Conservation (phyloP, 2,888 invertebrate genomes). For the Clitarchus hookeri region DNA sequence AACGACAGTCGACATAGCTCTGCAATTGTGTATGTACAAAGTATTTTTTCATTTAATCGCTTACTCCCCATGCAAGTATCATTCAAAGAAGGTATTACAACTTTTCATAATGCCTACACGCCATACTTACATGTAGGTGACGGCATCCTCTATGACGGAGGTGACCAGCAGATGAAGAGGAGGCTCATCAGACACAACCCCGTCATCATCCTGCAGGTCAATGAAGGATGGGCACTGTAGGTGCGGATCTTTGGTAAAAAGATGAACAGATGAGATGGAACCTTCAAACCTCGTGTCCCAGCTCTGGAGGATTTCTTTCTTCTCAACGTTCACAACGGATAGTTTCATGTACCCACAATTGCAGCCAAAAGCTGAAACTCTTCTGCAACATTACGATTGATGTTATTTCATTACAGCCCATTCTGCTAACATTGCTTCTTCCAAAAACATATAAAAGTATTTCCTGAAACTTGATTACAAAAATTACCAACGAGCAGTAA, state of each 20-base stretch:
- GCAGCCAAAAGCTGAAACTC: slow-evolving; percentile 63
- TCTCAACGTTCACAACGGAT: slow-evolving; percentile 57
- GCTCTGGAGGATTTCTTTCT: slow-evolving; percentile 56
- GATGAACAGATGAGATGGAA: slow-evolving; percentile 60
- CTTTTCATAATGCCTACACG: too few relatives aligned
- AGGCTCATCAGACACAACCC: slow-evolving; percentile 43
- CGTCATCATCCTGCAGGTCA: background rate
- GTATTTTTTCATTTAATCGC: too few relatives aligned
- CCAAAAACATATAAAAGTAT: too few relatives aligned
- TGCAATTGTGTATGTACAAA: too few relatives aligned
- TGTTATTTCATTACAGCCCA: too few relatives aligned
- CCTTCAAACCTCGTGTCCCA: slow-evolving; percentile 61
- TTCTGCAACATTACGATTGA: slow-evolving; percentile 49
- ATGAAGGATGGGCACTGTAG: slow-evolving; percentile 47
- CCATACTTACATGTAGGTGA: slow-evolving; percentile 61
- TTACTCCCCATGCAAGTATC: background rate
- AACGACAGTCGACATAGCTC: too few relatives aligned
- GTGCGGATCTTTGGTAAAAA: slow-evolving; percentile 53
- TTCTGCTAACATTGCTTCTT: too few relatives aligned
- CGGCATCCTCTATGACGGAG: slow-evolving; percentile 61
- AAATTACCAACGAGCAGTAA: too few relatives aligned
- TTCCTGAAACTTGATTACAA: too few relatives aligned
- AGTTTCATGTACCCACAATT: slow-evolving; percentile 65
- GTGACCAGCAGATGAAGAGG: slow-evolving; percentile 61
- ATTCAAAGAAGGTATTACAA: background rate